Conservation (phyloP, 2,888 invertebrate species). For the Andrena trimmerana region DNA sequence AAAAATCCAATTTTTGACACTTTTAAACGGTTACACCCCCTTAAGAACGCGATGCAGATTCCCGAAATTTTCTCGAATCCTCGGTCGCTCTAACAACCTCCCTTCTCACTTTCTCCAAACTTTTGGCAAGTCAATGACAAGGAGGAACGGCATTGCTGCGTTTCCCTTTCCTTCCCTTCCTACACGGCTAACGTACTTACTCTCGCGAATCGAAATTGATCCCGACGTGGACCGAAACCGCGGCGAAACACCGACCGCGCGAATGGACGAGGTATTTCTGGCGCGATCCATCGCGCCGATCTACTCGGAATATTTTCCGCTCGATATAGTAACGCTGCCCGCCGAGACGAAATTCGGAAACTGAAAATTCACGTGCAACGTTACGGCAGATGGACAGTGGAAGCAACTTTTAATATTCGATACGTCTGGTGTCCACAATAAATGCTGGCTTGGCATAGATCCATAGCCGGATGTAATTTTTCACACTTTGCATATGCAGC, state of each 20-base stretch:
- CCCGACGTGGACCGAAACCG: background rate
- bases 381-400: background rate
- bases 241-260: background rate
- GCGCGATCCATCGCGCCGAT: no score
- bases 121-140: no score
- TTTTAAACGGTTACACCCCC: no score
- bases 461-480: no score
- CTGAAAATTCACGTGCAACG: background rate
- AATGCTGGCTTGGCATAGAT: background rate
- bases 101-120: no score
- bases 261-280: background rate
- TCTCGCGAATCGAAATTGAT: background rate
- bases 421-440: constrained; percentile 42
- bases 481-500: no score
- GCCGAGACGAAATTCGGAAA: background rate
- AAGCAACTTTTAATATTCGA: constrained; percentile 77
- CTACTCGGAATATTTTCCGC: background rate
- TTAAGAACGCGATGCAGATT: no score
- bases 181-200: background rate
- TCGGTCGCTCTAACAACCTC: no score
- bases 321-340: background rate
- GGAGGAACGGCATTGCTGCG: background rate
- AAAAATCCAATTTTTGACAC: no score
- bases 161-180: background rate
- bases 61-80: no score